A percentile compares a stretch with the other conserved stretches of the same genome.
Conservation (phyloP, 2,888 invertebrate species). For the Amblyjoppa proteus region DNA sequence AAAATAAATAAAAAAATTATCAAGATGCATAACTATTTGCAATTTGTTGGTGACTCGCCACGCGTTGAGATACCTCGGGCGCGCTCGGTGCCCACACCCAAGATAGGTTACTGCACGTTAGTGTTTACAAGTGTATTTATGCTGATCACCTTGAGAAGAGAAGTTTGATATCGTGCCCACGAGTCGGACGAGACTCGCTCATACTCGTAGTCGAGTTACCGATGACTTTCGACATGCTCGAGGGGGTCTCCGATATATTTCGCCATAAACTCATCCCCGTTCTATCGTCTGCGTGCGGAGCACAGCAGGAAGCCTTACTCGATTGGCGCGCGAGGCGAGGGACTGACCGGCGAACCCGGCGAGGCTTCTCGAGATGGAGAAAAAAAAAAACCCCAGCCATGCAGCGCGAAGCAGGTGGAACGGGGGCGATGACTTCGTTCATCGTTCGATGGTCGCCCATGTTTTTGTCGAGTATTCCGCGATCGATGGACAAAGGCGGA, state of each 20-base stretch:
- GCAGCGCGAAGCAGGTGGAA: neutral
- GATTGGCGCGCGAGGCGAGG: conserved; percentile 24
- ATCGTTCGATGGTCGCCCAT: neutral
- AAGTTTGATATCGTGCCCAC: neutral
- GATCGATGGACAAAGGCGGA: too few relatives aligned
- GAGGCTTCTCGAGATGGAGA: conserved; percentile 62
- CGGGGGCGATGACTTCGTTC: conserved; percentile 32
- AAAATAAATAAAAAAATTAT: neutral
- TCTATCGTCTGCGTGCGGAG: conserved; percentile 15
- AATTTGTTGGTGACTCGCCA: neutral
- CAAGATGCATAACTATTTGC: neutral
- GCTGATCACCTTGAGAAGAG: conserved; percentile 41
- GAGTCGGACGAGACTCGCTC: neutral
- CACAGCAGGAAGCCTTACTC: conserved; percentile 52
- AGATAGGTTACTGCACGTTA: neutral
- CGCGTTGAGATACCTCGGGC: neutral
- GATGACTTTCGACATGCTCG: neutral
- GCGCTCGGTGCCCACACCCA: neutral
- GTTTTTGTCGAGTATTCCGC: too few relatives aligned
- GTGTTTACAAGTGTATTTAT: neutral
- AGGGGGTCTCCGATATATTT: neutral
- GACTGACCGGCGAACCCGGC: conserved; percentile 6
- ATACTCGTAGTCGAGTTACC: neutral
- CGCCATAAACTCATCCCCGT: neutral
- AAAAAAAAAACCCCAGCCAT: conserved; percentile 47